A percentile compares a stretch with the other conserved stretches of the same genome.
Evolutionary conservation across 2,797 vertebrate genomes (phyloP).

Genomic region (Trachops cirrhosus): DNA sequence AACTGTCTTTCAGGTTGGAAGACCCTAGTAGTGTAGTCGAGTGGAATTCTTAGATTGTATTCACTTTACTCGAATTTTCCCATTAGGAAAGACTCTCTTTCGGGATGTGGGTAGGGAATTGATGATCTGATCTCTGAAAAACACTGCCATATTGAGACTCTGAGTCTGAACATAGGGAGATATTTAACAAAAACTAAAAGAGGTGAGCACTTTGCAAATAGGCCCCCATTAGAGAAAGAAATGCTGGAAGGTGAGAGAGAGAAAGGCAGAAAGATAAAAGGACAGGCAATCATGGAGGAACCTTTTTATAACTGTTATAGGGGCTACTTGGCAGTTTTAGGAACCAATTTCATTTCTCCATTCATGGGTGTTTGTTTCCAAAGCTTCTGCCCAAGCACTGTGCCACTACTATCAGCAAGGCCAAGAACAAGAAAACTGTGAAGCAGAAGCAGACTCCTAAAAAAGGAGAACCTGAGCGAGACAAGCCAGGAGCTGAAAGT

Average conservation of each 20-base stretch:
- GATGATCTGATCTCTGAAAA: background rate
- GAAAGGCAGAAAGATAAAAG: background rate
- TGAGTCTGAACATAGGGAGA: background rate
- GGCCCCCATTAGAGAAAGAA: background rate
- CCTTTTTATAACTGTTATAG: background rate
- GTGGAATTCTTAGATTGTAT: background rate
- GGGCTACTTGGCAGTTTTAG: background rate
- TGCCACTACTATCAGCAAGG: constrained; percentile 91
- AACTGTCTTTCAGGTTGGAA: background rate
- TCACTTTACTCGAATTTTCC: background rate
- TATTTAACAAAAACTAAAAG: constrained; percentile 27
- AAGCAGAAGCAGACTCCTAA: constrained; percentile 85
- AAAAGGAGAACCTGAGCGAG: constrained; percentile 88
- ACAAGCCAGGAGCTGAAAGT: constrained; percentile 94
- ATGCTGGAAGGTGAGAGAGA: background rate
- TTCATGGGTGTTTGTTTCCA: background rate
- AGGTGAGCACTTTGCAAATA: background rate
- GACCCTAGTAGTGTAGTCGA: background rate
- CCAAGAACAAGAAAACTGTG: constrained; percentile 87
- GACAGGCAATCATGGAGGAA: background rate
- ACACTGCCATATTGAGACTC: background rate
- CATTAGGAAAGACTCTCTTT: background rate
- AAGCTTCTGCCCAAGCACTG: constrained; percentile 94
- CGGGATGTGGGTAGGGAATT: background rate
- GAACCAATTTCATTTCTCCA: background rate